Evolutionary conservation across 2,888 invertebrate species (phyloP).

Genomic region (Xestia xanthographa): DNA sequence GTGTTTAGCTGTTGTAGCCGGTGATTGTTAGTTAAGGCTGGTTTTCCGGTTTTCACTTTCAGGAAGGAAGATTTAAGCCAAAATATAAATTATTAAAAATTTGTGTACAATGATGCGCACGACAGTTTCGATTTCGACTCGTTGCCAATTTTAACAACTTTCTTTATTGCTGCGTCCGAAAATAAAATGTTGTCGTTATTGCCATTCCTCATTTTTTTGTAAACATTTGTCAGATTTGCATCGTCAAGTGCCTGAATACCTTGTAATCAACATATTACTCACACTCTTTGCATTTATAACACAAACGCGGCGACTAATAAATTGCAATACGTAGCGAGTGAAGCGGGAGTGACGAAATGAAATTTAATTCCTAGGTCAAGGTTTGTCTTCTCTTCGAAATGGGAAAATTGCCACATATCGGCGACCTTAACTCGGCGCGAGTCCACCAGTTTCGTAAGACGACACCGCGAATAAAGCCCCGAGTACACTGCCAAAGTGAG

Average conservation of each 20-base stretch:
- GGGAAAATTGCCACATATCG: conserved; percentile 89
- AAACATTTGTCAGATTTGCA: conserved; percentile 52
- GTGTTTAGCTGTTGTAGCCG: conserved; percentile 1
- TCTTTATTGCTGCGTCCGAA: conserved; percentile 41
- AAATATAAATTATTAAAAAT: conserved; percentile 3
- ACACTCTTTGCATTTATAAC: conserved; percentile 48
- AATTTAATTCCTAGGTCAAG: conserved; percentile 90
- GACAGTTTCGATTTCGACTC: conserved; percentile 15
- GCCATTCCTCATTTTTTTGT: conserved; percentile 28
- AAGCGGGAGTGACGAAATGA: conserved; percentile 83
- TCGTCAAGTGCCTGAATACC: conserved; percentile 36
- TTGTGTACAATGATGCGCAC: not conserved
- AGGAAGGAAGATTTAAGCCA: not conserved
- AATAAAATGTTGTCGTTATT: conserved; percentile 28
- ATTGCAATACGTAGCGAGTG: conserved; percentile 78
- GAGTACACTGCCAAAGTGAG: conserved; percentile 67
- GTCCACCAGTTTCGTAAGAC: conserved; percentile 84
- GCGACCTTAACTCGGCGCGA: conserved; percentile 86
- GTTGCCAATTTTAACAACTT: conserved; percentile 44
- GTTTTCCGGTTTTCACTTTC: conserved; percentile 17
- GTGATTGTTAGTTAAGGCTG: not conserved
- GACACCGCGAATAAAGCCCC: conserved; percentile 75
- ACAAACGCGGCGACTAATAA: conserved; percentile 66
- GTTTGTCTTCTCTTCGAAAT: conserved; percentile 89
- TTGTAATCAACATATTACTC: conserved; percentile 40